These are phyloP conservation scores for Hoplias malabaricus DNA, from an alignment of 2,113 vertebrate species.

Conservation along the genomic window DNA sequence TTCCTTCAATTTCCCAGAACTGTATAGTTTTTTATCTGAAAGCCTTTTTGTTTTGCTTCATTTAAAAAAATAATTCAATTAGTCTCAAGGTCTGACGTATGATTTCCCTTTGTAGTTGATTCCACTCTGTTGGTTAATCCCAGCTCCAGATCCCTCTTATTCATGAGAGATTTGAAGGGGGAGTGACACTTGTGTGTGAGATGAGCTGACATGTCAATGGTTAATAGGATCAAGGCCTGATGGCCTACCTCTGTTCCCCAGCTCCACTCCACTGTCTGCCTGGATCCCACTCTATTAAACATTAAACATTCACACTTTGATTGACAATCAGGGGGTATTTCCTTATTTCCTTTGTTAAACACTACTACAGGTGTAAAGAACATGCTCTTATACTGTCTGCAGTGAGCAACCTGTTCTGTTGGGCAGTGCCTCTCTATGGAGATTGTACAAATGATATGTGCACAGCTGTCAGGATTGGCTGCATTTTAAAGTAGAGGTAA, in stretches of 20 bases:
- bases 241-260: conserved; percentile 19
- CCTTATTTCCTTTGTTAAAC: no score
- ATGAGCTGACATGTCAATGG: conserved; percentile 36
- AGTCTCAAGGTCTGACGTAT: not conserved
- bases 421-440: no score
- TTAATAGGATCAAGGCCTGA: conserved; percentile 35
- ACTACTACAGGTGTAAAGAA: no score
- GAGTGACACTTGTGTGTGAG: conserved; percentile 29
- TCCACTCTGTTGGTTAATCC: not conserved
- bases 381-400: no score
- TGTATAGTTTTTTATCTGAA: no score
- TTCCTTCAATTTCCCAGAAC: no score
- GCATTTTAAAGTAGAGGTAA: no score
- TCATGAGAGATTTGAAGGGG: conserved; percentile 27
- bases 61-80: no score
- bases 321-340: not conserved
- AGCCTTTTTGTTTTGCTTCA: not conserved
- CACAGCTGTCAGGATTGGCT: no score
- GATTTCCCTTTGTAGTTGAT: conserved; percentile 11
- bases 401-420: no score
- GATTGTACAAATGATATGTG: no score
- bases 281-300: conserved; percentile 30
- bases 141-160: conserved; percentile 25
- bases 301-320: conserved; percentile 33
- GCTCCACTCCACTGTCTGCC: not conserved